A percentile compares a stretch with the other conserved stretches of the same genome.
Conservation (phyloP, 2,113 vertebrate genomes). For the Crotalus tigris region DNA sequence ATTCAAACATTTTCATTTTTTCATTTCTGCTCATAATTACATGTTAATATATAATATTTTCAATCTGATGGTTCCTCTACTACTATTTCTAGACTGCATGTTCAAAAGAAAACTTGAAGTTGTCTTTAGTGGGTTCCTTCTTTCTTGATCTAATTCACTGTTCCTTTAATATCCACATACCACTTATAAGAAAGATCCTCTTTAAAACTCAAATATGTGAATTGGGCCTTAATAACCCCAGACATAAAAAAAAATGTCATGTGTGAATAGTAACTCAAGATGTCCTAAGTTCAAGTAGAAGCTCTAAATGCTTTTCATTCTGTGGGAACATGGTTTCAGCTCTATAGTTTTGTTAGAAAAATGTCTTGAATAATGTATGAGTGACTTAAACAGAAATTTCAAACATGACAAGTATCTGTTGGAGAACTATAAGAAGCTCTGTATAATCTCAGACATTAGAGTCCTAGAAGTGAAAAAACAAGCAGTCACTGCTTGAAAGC, state of each 20-base stretch:
- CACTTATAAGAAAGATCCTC: not conserved
- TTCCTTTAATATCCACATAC: not conserved
- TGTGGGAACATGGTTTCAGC: constrained; percentile 11
- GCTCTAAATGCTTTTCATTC: not conserved
- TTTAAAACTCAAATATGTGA: not conserved
- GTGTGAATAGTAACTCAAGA: not conserved
- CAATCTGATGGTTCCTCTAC: not conserved
- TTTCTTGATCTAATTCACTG: not conserved
- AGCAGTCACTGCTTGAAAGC: not conserved
- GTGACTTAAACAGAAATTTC: constrained; percentile 33
- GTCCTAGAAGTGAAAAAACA: not conserved
- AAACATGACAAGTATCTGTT: not conserved
- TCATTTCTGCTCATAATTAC: not conserved
- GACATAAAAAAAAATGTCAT: not conserved
- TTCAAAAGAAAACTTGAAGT: not conserved
- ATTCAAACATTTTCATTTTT: not conserved
- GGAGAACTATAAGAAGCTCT: constrained; percentile 18
- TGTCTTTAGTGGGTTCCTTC: not conserved
- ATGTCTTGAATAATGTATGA: constrained; percentile 8
- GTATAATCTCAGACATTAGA: constrained; percentile 6
- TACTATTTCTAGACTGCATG: not conserved
- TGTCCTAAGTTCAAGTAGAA: constrained; percentile 16
- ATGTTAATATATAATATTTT: not conserved
- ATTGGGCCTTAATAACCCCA: not conserved
- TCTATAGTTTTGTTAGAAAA: not conserved